Conservation (phyloP, 2,888 invertebrate species). For the Lasioglossum figueresi region DNA sequence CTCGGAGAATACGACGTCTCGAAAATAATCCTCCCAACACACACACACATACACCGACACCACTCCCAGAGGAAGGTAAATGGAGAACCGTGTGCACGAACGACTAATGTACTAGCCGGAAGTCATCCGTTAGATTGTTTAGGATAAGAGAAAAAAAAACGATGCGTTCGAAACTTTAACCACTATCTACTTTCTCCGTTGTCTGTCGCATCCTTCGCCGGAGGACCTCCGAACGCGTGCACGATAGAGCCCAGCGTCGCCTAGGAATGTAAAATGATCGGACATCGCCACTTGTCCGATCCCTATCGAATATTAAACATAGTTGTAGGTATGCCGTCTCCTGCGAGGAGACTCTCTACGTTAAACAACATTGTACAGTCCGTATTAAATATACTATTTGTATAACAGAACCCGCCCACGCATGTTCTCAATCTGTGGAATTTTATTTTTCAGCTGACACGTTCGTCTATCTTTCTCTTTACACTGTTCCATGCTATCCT, state of each 20-base stretch:
- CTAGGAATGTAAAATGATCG: background rate
- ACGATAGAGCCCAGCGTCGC: background rate
- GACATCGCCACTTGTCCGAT: background rate
- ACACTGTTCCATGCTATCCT: background rate
- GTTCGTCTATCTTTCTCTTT: conserved; percentile 9
- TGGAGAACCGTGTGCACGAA: conserved; percentile 39
- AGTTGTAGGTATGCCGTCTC: conserved; percentile 17
- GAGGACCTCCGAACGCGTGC: background rate
- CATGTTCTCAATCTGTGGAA: conserved; percentile 1
- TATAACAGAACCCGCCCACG: background rate
- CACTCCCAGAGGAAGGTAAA: background rate
- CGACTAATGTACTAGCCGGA: conserved; percentile 33
- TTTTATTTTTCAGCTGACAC: background rate
- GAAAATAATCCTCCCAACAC: background rate
- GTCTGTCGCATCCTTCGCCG: background rate
- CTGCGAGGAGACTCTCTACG: background rate
- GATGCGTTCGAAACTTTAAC: background rate
- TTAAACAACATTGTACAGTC: conserved; percentile 10
- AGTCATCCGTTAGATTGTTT: conserved; percentile 73
- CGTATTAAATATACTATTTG: conserved; percentile 21
- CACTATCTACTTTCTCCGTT: background rate
- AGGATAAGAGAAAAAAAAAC: conserved; percentile 62
- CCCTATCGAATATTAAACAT: background rate
- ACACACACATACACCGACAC: background rate
- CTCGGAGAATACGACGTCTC: background rate